Evolutionary conservation across 2,797 vertebrate species (phyloP), one percentile per base, ranked within the genome.

Genomic region (Melanotaenia parkinsoni): DNA sequence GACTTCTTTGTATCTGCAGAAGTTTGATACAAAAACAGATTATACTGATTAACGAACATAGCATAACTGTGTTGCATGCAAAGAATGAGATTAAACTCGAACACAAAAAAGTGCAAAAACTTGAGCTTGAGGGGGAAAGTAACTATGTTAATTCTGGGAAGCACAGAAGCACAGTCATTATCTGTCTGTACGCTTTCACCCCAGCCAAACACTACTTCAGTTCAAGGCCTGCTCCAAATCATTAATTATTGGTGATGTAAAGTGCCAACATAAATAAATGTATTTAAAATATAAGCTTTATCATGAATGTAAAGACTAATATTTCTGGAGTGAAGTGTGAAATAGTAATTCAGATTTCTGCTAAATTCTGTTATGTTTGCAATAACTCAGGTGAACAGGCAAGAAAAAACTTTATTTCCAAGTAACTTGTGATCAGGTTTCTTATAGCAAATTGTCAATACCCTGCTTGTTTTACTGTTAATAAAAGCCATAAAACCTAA

Each of bases 1-100:
- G 93, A 88, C 80, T 97, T 98, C 94, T 96, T 98, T n/a, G 94
- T 93, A 84, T 96, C 96, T 97, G 85, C 58, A 56, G 67, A 76
- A 56, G 67, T 37, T 18, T n/a, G 32, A 61, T 35, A 73, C 43
- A 54, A 12, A 73, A 80, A 74, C 26, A 38, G 61, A 66, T 76
- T 54, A 62, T 5, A 33, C 38, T 20, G 26, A 58, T 58, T 43
- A 63, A 51, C 6, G 24, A 60, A 32, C 28, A 20, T 32, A 28
- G 14, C 54, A 56, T 7, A 14, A 2, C 14, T 57, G 54, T 18
- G 14, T 30, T 16, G 54, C 4, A 14, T 14, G 9, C 51, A 57
- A 57, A 18, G 1, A 5, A 20, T 57, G 14, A 30, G 7, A 32
- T 32, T 32, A 32, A 56, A 20, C 18, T 20, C 7, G 32, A 54